Conservation (phyloP, 1,140 invertebrate genomes). For the Glossosoma conforme region DNA sequence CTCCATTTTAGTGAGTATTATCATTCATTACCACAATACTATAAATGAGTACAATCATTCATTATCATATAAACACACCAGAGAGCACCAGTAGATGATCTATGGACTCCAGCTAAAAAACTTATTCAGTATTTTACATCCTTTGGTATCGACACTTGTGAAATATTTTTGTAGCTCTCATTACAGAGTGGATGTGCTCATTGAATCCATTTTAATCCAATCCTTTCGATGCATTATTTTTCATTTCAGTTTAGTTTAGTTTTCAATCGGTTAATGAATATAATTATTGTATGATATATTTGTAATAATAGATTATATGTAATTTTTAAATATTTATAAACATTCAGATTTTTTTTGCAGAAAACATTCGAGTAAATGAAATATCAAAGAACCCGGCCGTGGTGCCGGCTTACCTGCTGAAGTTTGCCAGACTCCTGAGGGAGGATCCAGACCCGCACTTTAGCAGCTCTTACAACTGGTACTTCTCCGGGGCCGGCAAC, state of each 20-base stretch:
- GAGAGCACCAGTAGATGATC: too few species aligned
- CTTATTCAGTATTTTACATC: too few species aligned
- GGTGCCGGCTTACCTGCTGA: conserved; percentile 21
- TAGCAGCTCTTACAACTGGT: conserved; percentile 26
- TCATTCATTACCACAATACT: too few species aligned
- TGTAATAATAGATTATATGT: conserved; percentile 1
- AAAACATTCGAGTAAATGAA: conserved; percentile 8
- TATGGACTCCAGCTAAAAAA: too few species aligned
- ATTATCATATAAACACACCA: too few species aligned
- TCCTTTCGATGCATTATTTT: too few species aligned
- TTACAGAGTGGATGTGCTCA: too few species aligned
- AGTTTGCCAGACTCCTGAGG: conserved; percentile 20
- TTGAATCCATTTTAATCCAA: too few species aligned
- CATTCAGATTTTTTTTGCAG: conserved; percentile 11
- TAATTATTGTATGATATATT: neutral
- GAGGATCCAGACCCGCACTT: conserved; percentile 27
- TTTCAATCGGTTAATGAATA: neutral
- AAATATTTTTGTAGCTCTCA: too few species aligned
- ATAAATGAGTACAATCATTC: too few species aligned
- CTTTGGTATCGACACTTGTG: too few species aligned
- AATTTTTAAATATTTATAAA: neutral
- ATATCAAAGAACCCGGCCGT: neutral
- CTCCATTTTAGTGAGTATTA: too few species aligned
- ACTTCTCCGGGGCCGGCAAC: conserved; percentile 24
- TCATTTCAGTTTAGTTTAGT: neutral